Evolutionary conservation across 1,140 invertebrate species (phyloP).

Genomic region (Holcopasites calliopsidis): DNA sequence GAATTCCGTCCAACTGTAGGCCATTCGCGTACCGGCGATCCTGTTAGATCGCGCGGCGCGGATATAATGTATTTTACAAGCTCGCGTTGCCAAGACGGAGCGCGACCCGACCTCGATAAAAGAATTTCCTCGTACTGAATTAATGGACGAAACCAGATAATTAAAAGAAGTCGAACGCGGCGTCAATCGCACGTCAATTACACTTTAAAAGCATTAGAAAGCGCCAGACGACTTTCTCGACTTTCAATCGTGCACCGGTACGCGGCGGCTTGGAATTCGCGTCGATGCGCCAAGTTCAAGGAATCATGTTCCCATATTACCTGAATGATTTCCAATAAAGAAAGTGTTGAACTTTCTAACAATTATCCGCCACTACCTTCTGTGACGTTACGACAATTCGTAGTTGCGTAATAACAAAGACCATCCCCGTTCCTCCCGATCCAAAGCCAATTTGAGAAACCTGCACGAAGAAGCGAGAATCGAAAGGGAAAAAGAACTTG

Average conservation of each 20-base stretch:
- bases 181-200: constrained; percentile 40
- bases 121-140: constrained; percentile 4
- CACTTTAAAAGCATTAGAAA: constrained; percentile 34
- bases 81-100: neutral
- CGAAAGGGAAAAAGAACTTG: too few species aligned
- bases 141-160: constrained; percentile 3
- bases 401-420: too few species aligned
- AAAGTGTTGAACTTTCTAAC: neutral
- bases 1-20: neutral
- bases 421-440: too few species aligned
- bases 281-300: neutral
- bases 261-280: neutral
- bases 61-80: constrained; percentile 24
- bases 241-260: constrained; percentile 18
- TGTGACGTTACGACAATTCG: too few species aligned
- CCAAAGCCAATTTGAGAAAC: too few species aligned
- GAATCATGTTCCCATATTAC: neutral
- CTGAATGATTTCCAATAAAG: neutral
- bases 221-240: constrained; percentile 26
- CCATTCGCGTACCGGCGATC: neutral
- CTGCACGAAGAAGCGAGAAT: too few species aligned
- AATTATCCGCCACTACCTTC: too few species aligned
- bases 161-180: neutral
- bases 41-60: neutral
- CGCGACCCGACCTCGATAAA: neutral